These are phyloP conservation scores for Heliconius hortense DNA, from an alignment of 2,888 invertebrate genomes.

Conservation along the genomic window DNA sequence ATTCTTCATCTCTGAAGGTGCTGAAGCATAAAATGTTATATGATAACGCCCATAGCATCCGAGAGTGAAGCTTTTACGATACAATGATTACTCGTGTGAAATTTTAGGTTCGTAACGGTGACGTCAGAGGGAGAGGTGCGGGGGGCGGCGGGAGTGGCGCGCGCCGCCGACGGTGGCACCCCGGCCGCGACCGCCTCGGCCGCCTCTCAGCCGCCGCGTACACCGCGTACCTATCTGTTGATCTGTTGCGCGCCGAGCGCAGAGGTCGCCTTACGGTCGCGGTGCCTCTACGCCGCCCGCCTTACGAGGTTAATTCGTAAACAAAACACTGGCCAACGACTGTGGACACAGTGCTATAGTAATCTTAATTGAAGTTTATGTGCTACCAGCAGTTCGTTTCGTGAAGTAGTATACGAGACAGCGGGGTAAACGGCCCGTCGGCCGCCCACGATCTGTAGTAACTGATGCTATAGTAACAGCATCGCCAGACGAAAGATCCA, in stretches of 20 bases:
- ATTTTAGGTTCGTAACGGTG: slow-evolving; percentile 66
- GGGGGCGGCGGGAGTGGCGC: slow-evolving; percentile 45
- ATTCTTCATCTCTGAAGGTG: background rate
- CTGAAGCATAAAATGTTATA: background rate
- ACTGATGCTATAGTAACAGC: slow-evolving; percentile 44
- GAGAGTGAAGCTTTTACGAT: slow-evolving; percentile 59
- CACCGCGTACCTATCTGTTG: slow-evolving; percentile 57
- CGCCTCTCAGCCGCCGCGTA: slow-evolving; percentile 54
- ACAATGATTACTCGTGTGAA: slow-evolving; percentile 60
- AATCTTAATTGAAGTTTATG: slow-evolving; percentile 42
- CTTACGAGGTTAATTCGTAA: slow-evolving; percentile 59
- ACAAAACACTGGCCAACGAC: slow-evolving; percentile 57
- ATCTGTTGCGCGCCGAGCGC: slow-evolving; percentile 77
- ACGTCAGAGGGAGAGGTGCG: slow-evolving; percentile 67
- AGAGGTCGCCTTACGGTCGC: slow-evolving; percentile 61
- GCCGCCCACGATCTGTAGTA: slow-evolving; percentile 72
- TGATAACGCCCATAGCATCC: slow-evolving; percentile 32
- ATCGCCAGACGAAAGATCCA: slow-evolving; percentile 56
- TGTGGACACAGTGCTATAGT: slow-evolving; percentile 4
- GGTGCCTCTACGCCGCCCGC: slow-evolving; percentile 55
- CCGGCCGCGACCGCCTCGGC: slow-evolving; percentile 44
- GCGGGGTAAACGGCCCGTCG: slow-evolving; percentile 64
- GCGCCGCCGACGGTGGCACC: slow-evolving; percentile 47
- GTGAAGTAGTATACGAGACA: slow-evolving; percentile 52
- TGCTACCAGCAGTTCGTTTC: slow-evolving; percentile 42